phyloP scores from a whole-genome alignment of 2,888 invertebrate genomes.

The Drosophila nr. perissopoda region DNA sequence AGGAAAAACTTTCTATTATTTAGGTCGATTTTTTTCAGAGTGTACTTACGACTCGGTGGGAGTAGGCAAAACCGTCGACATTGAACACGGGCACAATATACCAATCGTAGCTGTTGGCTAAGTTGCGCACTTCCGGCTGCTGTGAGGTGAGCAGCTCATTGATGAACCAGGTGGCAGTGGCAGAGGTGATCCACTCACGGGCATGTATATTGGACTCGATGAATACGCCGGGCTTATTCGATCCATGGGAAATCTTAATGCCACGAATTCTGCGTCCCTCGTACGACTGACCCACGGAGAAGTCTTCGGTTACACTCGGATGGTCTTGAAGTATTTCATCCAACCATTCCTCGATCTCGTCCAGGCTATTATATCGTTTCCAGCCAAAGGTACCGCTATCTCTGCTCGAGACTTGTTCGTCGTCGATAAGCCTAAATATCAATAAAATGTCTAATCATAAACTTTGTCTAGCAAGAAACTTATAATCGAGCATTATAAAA shows the following conservation, averaged over 20 bases:
- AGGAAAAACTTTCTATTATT: background rate
- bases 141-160: slow-evolving; percentile 88
- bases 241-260: slow-evolving; percentile 85
- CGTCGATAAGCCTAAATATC: slow-evolving; percentile 85
- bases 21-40: background rate
- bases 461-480: slow-evolving; percentile 23
- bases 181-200: slow-evolving; percentile 91
- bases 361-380: slow-evolving; percentile 87
- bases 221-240: slow-evolving; percentile 87
- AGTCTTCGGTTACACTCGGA: slow-evolving; percentile 81
- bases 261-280: slow-evolving; percentile 88
- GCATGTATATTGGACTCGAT: slow-evolving; percentile 89
- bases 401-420: slow-evolving; percentile 80
- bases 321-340: slow-evolving; percentile 85
- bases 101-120: slow-evolving; percentile 90
- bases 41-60: slow-evolving; percentile 87
- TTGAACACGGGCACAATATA: slow-evolving; percentile 90
- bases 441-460: slow-evolving; percentile 75
- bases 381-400: slow-evolving; percentile 86
- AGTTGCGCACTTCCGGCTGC: slow-evolving; percentile 86
- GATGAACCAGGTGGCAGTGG: slow-evolving; percentile 89
- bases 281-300: slow-evolving; percentile 86
- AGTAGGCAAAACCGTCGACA: slow-evolving; percentile 91
- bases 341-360: slow-evolving; percentile 88
- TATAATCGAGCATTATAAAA: slow-evolving; percentile 19